Evolutionary conservation across 2,113 vertebrate species (phyloP).

Genomic region (Gopherus evgoodei): DNA sequence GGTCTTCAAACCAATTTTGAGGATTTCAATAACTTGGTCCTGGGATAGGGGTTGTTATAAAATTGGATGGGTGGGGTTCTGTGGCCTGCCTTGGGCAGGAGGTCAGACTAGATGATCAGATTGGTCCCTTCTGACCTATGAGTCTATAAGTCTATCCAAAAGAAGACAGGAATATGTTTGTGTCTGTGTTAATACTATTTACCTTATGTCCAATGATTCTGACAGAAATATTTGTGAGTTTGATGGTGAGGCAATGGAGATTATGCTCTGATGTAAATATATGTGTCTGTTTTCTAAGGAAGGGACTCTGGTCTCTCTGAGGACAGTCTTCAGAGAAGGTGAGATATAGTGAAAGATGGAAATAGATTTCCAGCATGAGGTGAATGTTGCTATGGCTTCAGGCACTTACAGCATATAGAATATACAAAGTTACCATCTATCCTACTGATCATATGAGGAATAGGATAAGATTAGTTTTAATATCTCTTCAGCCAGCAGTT

Average conservation of each 20-base stretch:
- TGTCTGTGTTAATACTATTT: not conserved
- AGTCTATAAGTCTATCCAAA: not conserved
- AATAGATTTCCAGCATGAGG: constrained; percentile 54
- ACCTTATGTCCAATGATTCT: not conserved
- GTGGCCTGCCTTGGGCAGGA: no score
- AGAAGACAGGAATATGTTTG: accelerated
- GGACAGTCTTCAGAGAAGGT: constrained; percentile 35
- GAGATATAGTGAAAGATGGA: constrained; percentile 47
- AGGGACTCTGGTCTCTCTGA: not conserved
- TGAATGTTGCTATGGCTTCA: constrained; percentile 57
- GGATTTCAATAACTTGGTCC: no score
- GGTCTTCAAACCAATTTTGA: no score
- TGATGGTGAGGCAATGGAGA: not conserved
- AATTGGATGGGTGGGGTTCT: no score
- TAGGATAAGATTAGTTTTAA: constrained; percentile 30
- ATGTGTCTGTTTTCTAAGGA: not conserved
- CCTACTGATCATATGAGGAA: constrained; percentile 53
- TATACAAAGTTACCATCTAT: constrained; percentile 39
- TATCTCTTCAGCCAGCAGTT: not conserved
- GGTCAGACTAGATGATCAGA: no score
- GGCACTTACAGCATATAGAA: constrained; percentile 35
- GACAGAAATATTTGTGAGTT: not conserved
- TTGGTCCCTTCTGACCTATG: no score
- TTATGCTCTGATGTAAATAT: not conserved
- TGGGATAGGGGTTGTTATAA: no score